Evolutionary conservation across 1,140 invertebrate species (phyloP).

Genomic region (Bombus fervidus): DNA sequence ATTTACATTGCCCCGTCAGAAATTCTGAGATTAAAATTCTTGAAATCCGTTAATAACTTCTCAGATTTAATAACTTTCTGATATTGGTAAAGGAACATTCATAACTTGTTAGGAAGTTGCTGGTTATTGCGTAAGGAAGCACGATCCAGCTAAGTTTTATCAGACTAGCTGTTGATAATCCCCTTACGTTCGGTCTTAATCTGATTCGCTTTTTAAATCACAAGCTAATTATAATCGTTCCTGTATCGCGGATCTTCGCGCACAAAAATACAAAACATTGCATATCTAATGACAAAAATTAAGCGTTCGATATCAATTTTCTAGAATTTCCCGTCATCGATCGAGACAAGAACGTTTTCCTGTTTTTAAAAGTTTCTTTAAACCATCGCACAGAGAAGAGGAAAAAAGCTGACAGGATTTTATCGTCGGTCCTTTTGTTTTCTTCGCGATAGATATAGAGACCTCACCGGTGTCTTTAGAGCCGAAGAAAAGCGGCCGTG

Average conservation of each 20-base stretch:
- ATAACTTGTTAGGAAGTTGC: background rate
- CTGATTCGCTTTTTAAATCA: background rate
- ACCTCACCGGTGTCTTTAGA: background rate
- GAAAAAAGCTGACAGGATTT: too few species aligned
- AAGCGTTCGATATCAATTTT: too few species aligned
- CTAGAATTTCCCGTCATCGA: too few species aligned
- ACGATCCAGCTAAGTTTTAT: background rate
- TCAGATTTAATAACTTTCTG: background rate
- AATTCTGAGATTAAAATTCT: background rate
- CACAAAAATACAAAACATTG: too few species aligned
- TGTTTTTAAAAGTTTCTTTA: too few species aligned
- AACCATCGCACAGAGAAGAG: background rate
- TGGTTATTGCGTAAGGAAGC: background rate
- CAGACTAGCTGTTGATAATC: background rate
- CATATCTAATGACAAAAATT: too few species aligned
- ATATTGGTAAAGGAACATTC: background rate
- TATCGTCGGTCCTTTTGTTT: background rate
- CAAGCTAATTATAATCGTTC: too few species aligned
- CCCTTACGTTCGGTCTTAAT: background rate
- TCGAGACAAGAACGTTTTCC: too few species aligned
- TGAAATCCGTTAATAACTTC: background rate
- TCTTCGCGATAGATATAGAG: too few species aligned
- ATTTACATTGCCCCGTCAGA: background rate
- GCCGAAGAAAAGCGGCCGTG: too few species aligned
- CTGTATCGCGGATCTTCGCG: too few species aligned